These are phyloP conservation scores for Phalacrocorax aristotelis DNA, from an alignment of 2,113 vertebrate genomes.

Conservation along the genomic window DNA sequence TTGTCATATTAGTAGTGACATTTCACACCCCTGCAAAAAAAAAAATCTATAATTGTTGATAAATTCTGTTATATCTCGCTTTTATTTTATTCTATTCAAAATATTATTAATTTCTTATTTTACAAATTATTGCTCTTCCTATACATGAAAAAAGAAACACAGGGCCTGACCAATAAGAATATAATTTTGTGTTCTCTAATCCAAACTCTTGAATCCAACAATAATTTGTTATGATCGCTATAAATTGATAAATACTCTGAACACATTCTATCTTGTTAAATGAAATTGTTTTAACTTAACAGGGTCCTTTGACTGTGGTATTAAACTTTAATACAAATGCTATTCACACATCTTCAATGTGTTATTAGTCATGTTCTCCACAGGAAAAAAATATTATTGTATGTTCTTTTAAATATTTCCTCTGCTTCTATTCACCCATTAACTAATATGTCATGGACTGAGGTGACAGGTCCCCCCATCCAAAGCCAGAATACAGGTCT, in stretches of 20 bases:
- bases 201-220: not conserved
- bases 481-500: not conserved
- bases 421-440: not conserved
- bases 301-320: not conserved
- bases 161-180: not conserved
- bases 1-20: not conserved
- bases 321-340: not conserved
- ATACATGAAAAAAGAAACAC: not conserved
- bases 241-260: not conserved
- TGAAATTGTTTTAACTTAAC: not conserved
- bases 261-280: not conserved
- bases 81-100: not conserved
- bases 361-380: not conserved
- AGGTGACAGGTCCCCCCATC: not conserved
- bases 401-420: not conserved
- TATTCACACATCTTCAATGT: not conserved
- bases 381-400: not conserved
- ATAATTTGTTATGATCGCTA: not conserved
- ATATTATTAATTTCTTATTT: not conserved
- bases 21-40: accelerated
- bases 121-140: not conserved
- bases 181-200: not conserved
- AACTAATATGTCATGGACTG: not conserved
- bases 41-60: not conserved
- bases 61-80: not conserved